Evolutionary conservation across 23 tunicate genomes (phyloP).

Genomic region (Clavelina lepadiformis): DNA sequence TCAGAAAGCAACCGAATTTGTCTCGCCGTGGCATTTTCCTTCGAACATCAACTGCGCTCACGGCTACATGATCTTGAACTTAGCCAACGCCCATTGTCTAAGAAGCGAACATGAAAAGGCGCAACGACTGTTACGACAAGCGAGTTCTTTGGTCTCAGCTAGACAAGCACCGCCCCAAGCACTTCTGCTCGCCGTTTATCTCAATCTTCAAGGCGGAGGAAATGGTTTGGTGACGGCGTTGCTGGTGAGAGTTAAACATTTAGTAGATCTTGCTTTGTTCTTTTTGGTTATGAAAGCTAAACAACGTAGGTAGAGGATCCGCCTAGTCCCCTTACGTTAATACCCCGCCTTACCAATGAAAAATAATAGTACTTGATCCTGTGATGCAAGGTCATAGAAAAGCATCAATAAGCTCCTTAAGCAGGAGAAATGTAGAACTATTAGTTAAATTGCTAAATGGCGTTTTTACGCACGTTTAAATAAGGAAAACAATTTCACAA

Average conservation of each 20-base stretch:
- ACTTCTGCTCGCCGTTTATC: constrained; percentile 67
- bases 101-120: constrained; percentile 87
- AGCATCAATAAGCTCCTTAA: no score
- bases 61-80: constrained; percentile 62
- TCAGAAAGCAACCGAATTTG: not conserved
- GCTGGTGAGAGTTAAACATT: constrained; percentile 3
- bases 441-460: no score
- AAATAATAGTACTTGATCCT: no score
- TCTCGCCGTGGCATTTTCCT: constrained; percentile 43
- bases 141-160: constrained; percentile 9
- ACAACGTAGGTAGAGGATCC: no score
- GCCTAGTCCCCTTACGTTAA: no score
- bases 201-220: constrained; percentile 42
- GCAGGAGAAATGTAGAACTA: no score
- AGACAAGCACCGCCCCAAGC: constrained; percentile 51
- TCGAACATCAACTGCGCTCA: constrained; percentile 34
- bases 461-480: no score
- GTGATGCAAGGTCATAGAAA: no score
- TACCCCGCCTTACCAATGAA: no score
- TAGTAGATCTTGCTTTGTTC: no score
- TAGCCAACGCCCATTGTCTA: constrained; percentile 69
- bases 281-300: no score
- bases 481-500: no score
- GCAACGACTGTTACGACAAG: constrained; percentile 37
- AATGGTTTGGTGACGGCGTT: constrained; percentile 11